Evolutionary conservation across 2,888 invertebrate species (phyloP), one percentile per base, ranked within the genome.

Genomic region (Taenaris catops): DNA sequence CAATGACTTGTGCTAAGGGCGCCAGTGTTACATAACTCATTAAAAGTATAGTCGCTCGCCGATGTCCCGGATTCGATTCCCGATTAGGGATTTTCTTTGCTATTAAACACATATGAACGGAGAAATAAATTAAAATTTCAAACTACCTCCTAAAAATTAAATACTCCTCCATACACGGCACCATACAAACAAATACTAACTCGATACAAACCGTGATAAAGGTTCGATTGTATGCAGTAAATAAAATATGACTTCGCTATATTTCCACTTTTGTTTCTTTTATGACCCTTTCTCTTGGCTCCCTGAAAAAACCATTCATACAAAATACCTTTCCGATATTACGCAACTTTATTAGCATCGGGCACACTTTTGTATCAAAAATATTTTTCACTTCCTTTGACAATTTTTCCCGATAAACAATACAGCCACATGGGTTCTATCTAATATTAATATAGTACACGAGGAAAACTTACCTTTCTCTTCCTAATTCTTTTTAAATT

Each of bases 161-260:
- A n/a, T n/a, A n/a, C n/a, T n/a, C n/a, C n/a, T n/a, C 58, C 63
- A 68, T 71, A 72, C 78, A 72, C 67, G 65, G 56, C 61, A 56
- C 42, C 63, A 62, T 61, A 65, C 69, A 70, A 64, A 64, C 73
- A 72, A 63, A 69, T 65, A 73, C 65, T 71, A 71, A 80, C 72
- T 68, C 67, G 66, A 78, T 76, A 79, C 78, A 76, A 71, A 71
- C 74, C 62, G 74, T 75, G 81, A 83, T 86, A 81, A 78, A 84
- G 79, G 81, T 73, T 75, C 83, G 68, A 84, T 84, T 86, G 84
- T 81, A 74, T 79, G 76, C 75, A 81, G 84, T 84, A 86, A 86
- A 87, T 86, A 87, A 86, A 81, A 86, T 84, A 87, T 84, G 78
- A 80, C 78, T 80, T 74, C 74, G 66, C 71, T 78, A 79, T 84